These are phyloP conservation scores for Procavia capensis DNA, from an alignment of 2,113 vertebrate species.

Conservation along the genomic window DNA sequence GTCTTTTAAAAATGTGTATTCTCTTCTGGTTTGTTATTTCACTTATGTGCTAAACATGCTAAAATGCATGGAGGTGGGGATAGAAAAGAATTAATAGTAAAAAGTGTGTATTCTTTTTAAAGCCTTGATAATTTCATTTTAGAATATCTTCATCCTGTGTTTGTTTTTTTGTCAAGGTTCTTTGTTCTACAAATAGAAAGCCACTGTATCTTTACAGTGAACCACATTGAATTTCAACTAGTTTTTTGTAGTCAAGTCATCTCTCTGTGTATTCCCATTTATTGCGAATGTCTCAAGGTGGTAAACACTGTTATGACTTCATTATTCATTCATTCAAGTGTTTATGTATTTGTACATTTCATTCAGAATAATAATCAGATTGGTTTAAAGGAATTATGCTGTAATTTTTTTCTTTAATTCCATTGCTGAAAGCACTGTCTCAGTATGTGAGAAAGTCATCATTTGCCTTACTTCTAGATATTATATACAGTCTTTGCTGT, in stretches of 20 bases:
- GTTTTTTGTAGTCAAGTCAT: constrained; percentile 76
- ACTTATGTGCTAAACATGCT: constrained; percentile 80
- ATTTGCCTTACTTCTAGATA: constrained; percentile 26
- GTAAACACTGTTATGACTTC: constrained; percentile 44
- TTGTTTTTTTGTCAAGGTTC: constrained; percentile 68
- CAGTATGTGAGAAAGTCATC: constrained; percentile 32
- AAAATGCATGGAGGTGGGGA: constrained; percentile 33
- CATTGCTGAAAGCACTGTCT: neutral
- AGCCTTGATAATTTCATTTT: constrained; percentile 77
- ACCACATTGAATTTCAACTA: constrained; percentile 74
- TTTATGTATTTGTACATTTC: constrained; percentile 44
- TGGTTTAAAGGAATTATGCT: neutral
- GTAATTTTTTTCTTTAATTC: constrained; percentile 3
- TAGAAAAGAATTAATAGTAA: constrained; percentile 47
- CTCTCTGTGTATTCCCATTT: constrained; percentile 60
- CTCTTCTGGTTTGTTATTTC: constrained; percentile 82
- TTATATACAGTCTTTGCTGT: neutral
- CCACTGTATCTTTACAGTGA: constrained; percentile 70
- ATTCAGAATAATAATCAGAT: constrained; percentile 43
- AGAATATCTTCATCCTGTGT: constrained; percentile 67
- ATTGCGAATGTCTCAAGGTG: constrained; percentile 35
- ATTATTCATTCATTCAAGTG: constrained; percentile 40
- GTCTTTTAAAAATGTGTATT: constrained; percentile 83
- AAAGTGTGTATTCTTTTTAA: constrained; percentile 78
- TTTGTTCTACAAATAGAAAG: constrained; percentile 75